Conservation (phyloP, 1,140 invertebrate species). For the Agrilus planipennis region DNA sequence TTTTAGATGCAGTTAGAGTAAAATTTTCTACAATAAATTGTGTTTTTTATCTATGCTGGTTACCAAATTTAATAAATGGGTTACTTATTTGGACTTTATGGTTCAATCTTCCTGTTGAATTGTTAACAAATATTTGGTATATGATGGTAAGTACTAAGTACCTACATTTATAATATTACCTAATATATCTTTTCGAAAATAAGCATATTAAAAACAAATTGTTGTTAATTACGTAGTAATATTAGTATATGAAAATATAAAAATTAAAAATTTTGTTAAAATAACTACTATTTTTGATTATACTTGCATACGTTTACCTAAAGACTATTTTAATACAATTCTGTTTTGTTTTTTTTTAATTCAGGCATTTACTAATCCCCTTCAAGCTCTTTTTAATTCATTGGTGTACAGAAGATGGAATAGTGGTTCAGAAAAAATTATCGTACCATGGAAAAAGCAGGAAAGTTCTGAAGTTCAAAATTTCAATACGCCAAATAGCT, state of each 20-base stretch:
- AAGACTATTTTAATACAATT: conserved; percentile 1
- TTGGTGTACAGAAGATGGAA: conserved; percentile 64
- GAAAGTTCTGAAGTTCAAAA: conserved; percentile 8
- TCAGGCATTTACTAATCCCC: conserved; percentile 66
- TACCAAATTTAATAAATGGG: conserved; percentile 67
- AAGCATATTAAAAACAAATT: not conserved
- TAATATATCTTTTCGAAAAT: not conserved
- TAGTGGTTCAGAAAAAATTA: conserved; percentile 30
- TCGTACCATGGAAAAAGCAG: conserved; percentile 25
- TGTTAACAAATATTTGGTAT: conserved; percentile 64
- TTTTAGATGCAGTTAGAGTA: conserved; percentile 54
- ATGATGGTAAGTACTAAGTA: conserved; percentile 54
- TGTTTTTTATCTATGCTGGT: conserved; percentile 70
- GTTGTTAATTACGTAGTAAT: not conserved
- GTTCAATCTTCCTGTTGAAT: conserved; percentile 53
- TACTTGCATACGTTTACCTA: not conserved
- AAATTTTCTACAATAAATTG: conserved; percentile 67
- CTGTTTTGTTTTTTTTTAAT: conserved; percentile 19
- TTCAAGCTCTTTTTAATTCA: conserved; percentile 69
- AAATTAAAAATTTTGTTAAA: not conserved
- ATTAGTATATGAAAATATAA: not conserved
- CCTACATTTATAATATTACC: too few species aligned
- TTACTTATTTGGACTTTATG: conserved; percentile 63
- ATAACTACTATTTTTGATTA: not conserved
- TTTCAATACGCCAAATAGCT: conserved; percentile 9